Evolutionary conservation across 2,113 vertebrate species (phyloP).

Genomic region (Periophthalmodon schlosseri): DNA sequence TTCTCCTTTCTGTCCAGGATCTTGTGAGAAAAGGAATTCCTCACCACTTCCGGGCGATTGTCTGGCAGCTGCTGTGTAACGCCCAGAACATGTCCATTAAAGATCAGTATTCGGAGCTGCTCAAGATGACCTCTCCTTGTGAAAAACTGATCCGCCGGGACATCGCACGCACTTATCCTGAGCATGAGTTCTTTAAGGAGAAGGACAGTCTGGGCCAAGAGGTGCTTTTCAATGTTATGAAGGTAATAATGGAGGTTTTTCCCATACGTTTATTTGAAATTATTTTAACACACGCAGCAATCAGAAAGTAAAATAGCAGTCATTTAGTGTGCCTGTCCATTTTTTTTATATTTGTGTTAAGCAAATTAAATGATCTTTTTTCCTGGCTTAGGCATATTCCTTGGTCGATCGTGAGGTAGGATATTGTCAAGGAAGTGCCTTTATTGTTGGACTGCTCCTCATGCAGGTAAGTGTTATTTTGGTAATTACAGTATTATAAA

Average conservation of each 20-base stretch:
- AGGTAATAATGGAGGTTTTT: conserved; percentile 75
- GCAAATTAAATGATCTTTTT: conserved; percentile 16
- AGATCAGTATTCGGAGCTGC: conserved; percentile 96
- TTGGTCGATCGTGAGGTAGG: conserved; percentile 98
- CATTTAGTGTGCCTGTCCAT: too few relatives aligned
- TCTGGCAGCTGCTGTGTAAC: conserved; percentile 95
- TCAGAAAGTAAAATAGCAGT: too few relatives aligned
- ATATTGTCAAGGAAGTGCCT: conserved; percentile 98
- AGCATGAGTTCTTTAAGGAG: conserved; percentile 99
- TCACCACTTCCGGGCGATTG: conserved; percentile 97
- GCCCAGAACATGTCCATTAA: conserved; percentile 97
- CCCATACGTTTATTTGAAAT: not conserved
- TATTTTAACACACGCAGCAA: too few relatives aligned
- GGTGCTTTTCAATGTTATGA: conserved; percentile 99
- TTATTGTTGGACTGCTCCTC: conserved; percentile 96
- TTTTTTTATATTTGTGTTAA: not conserved
- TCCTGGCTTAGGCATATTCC: conserved; percentile 89
- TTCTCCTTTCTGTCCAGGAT: conserved; percentile 76
- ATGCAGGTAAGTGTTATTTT: conserved; percentile 88
- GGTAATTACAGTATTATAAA: not conserved
- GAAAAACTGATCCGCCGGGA: conserved; percentile 97
- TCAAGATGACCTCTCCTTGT: conserved; percentile 98
- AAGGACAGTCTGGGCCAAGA: conserved; percentile 97
- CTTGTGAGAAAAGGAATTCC: conserved; percentile 96
- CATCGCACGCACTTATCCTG: conserved; percentile 97